phyloP scores from a whole-genome alignment of 2,797 vertebrate genomes.

The Sternotherus odoratus region DNA sequence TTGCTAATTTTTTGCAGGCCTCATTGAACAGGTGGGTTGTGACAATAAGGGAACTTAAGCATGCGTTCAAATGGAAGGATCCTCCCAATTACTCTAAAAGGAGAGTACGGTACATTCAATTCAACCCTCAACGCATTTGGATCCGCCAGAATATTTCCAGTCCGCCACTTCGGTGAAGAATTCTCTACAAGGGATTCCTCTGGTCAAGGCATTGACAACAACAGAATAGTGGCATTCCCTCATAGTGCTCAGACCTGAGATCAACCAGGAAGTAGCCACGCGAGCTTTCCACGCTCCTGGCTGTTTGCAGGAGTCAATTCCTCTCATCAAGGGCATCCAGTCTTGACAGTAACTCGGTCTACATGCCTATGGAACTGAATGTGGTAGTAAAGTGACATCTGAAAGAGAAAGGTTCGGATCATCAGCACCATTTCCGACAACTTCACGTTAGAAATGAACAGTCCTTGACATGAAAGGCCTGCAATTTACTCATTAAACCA shows the following conservation, averaged over 20 bases:
- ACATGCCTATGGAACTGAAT: not conserved
- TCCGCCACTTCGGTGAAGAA: not conserved
- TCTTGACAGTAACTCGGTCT: not conserved
- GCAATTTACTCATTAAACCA: not conserved
- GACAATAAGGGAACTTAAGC: not conserved
- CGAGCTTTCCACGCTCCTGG: rapidly evolving
- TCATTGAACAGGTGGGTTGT: not conserved
- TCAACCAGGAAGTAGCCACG: not conserved
- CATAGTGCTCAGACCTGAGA: rapidly evolving
- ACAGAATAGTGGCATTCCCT: not conserved
- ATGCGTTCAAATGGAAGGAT: rapidly evolving
- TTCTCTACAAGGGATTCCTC: not conserved
- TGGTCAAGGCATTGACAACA: not conserved
- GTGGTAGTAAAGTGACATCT: not conserved
- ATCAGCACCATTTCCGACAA: not conserved
- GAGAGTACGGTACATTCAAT: not conserved
- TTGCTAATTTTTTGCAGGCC: not conserved
- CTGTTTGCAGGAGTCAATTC: not conserved
- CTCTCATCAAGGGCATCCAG: not conserved
- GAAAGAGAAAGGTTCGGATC: not conserved
- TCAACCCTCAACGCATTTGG: not conserved
- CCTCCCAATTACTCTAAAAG: rapidly evolving
- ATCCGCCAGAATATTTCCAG: not conserved
- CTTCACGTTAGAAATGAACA: not conserved
- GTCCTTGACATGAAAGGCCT: not conserved